Evolutionary conservation across 35 echinoderm and acorn worm species (phyloP), one percentile per base, ranked within the genome.

Genomic region (Acanthaster planci): DNA sequence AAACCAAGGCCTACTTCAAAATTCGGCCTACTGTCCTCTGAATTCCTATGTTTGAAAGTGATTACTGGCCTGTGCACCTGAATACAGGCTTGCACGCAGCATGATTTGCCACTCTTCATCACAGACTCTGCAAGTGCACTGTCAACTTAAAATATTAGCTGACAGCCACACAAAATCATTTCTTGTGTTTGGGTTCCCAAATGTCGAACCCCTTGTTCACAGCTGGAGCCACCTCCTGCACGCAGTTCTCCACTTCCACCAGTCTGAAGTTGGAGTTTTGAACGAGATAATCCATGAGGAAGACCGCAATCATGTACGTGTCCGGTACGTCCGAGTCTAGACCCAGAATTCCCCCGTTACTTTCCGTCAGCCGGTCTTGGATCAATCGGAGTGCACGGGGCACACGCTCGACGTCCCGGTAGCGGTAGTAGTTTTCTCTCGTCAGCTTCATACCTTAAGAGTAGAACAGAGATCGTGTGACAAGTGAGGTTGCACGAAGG

Each of bases 371-470:
- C 16, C 56, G 51, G n/a, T 81, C 19, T 55, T 89, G n/a, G 55
- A 89, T 89, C 38, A 58, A 27, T n/a, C 87, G 78, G 12, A 89
- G 58, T 67, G 87, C 87, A 32, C 80, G 80, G 7, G 87, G 87
- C 29, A 89, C 77, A 3, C 78, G 26, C 36, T 89, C 87, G 4
- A 89, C 87, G 27, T 89, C 87, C 26, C 87, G 29, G 77, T 82
- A 80, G 40, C 51, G 57, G 78, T 81, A 89, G 58, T 89, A 89
- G 14, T 89, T 82, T 6, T 38, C 78, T 5, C 39, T 76, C 31
- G 84, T 86, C 40, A 86, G 30, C 47, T 40, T 29, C 36, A 37
- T 27, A 27, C 68, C 84, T 86, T 23, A 15, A 77, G 52, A 40
- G n/a, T n/a, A n/a, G n/a, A n/a, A n/a, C n/a, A n/a, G n/a, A n/a